Conservation (phyloP, 2,888 invertebrate species). For the Tetranychus truncatus region DNA sequence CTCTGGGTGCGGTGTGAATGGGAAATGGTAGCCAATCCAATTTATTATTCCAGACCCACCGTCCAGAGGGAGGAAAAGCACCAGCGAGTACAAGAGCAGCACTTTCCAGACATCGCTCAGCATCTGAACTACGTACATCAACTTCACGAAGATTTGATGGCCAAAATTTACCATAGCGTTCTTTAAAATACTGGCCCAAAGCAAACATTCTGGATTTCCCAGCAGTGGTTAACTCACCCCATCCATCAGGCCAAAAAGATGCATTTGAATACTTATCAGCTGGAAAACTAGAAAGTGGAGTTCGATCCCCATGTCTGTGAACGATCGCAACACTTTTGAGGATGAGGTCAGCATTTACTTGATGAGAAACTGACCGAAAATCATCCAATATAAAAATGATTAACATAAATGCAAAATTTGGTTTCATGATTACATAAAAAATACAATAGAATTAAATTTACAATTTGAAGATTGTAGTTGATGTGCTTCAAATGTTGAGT, state of each 20-base stretch:
- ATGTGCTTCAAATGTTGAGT: too few relatives aligned
- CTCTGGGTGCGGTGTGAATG: slow-evolving; percentile 18
- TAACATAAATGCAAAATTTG: not conserved
- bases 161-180: slow-evolving; percentile 19
- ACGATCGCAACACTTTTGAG: not conserved
- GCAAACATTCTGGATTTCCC: slow-evolving; percentile 22
- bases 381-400: not conserved
- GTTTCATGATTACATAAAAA: not conserved
- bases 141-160: slow-evolving; percentile 18
- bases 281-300: slow-evolving; percentile 2
- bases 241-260: slow-evolving; percentile 12
- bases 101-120: slow-evolving; percentile 22
- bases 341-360: not conserved
- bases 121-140: slow-evolving; percentile 21
- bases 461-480: too few relatives aligned
- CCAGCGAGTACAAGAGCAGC: slow-evolving; percentile 21
- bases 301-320: slow-evolving; percentile 9
- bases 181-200: slow-evolving; percentile 20
- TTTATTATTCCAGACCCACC: slow-evolving; percentile 19
- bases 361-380: not conserved
- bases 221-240: slow-evolving; percentile 8
- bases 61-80: slow-evolving; percentile 20
- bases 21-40: slow-evolving; percentile 24
- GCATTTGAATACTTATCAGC: not conserved
- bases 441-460: too few relatives aligned